phyloP scores from a whole-genome alignment of 2,113 vertebrate genomes.

The Mungos mungo region DNA sequence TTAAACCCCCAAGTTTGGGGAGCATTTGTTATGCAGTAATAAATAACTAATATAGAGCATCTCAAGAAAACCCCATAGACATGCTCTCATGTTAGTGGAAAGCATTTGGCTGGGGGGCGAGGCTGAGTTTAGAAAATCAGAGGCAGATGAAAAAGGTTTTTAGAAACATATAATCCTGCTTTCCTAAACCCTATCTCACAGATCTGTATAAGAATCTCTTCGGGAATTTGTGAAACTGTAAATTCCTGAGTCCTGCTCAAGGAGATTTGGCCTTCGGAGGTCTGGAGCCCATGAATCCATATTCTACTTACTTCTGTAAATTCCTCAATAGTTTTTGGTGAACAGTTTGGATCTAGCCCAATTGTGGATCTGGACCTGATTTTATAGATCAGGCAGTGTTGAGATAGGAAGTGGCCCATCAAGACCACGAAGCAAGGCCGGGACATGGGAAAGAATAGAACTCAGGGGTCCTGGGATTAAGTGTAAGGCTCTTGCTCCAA shows the following conservation, averaged over 20 bases:
- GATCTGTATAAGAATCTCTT: background rate
- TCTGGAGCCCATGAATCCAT: background rate
- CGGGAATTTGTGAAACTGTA: background rate
- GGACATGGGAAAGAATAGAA: background rate
- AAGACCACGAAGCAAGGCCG: background rate
- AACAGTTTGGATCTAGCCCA: background rate
- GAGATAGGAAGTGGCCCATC: background rate
- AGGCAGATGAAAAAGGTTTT: background rate
- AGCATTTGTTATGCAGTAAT: background rate
- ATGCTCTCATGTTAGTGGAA: background rate
- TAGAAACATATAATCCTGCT: background rate
- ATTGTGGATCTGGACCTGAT: background rate
- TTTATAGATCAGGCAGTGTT: background rate
- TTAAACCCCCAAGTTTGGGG: background rate
- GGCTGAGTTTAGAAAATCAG: background rate
- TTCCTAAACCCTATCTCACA: background rate
- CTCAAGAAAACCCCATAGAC: background rate
- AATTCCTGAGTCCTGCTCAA: background rate
- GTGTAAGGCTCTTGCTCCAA: background rate
- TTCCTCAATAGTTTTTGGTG: background rate
- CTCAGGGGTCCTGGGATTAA: background rate
- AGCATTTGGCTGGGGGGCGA: background rate
- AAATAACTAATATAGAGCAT: background rate
- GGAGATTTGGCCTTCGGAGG: background rate
- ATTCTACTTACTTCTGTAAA: background rate